Conservation (phyloP, 2,888 invertebrate species). For the Epinotia nisella region DNA sequence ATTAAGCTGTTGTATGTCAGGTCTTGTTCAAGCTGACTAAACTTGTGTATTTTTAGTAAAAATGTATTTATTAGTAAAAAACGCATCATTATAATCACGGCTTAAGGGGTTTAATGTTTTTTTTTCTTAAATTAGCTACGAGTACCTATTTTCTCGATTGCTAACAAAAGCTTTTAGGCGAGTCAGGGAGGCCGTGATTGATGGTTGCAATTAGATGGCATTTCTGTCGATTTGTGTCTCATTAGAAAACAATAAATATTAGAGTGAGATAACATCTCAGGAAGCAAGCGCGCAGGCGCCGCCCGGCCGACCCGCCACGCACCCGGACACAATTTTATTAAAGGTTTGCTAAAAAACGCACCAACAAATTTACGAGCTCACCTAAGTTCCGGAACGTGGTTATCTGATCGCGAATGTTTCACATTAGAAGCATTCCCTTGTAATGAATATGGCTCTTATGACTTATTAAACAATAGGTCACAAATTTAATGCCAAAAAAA, state of each 20-base stretch:
- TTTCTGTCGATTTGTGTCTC: constrained; percentile 38
- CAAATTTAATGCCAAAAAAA: too few relatives aligned
- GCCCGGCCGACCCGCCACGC: constrained; percentile 9
- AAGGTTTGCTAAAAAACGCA: constrained; percentile 40
- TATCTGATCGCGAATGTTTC: constrained; percentile 27
- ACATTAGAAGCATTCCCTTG: constrained; percentile 25
- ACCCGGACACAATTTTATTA: constrained; percentile 29
- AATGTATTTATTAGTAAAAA: background rate
- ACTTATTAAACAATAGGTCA: background rate
- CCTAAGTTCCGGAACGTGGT: constrained; percentile 38
- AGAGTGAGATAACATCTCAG: constrained; percentile 36
- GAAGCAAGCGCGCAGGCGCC: constrained; percentile 36
- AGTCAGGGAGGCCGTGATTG: constrained; percentile 18
- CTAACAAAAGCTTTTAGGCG: constrained; percentile 4
- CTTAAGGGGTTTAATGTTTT: background rate
- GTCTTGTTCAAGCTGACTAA: background rate
- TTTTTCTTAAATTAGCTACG: background rate
- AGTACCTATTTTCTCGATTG: background rate
- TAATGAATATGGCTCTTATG: constrained; percentile 5
- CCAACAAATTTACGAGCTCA: constrained; percentile 34
- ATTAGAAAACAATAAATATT: constrained; percentile 44
- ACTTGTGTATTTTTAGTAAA: too few relatives aligned
- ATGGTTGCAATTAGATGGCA: constrained; percentile 31
- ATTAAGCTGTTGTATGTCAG: background rate
- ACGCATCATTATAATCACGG: background rate